Percentiles rank a stretch among this genome's conserved stretches.
These are phyloP conservation scores for Conus canariensis DNA, from an alignment of 2,888 invertebrate genomes.

Conservation along the genomic window DNA sequence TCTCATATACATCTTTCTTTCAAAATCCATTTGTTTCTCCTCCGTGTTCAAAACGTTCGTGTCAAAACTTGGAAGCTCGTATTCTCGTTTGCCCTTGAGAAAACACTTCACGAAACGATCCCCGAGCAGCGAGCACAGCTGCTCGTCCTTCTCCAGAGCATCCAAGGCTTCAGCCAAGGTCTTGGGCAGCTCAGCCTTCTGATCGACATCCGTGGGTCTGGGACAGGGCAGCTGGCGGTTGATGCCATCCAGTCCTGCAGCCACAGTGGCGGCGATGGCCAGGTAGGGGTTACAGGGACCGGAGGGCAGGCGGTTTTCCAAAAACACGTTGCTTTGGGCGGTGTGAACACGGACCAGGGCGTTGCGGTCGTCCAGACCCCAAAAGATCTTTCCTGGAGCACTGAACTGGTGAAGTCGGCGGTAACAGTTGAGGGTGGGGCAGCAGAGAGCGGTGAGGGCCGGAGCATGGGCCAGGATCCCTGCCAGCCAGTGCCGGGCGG, in stretches of 20 bases:
- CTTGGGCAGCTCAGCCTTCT: neutral
- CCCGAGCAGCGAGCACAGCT: constrained; percentile 32
- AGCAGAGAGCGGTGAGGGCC: constrained; percentile 48
- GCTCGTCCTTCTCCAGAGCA: constrained; percentile 39
- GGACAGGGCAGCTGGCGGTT: constrained; percentile 48
- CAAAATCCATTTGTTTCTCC: constrained; percentile 31
- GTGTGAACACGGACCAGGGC: constrained; percentile 43
- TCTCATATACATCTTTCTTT: constrained; percentile 34
- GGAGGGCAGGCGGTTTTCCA: constrained; percentile 51
- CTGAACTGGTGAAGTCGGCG: constrained; percentile 39
- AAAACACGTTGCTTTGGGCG: constrained; percentile 45
- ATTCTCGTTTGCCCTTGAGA: constrained; percentile 34
- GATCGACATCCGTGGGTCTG: neutral
- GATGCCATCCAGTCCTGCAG: constrained; percentile 54
- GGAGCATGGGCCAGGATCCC: constrained; percentile 50
- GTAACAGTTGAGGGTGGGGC: constrained; percentile 54
- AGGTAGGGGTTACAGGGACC: constrained; percentile 51
- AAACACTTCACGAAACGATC: constrained; percentile 41
- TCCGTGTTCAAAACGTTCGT: neutral
- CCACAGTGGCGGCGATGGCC: constrained; percentile 50
- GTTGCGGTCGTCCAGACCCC: constrained; percentile 51
- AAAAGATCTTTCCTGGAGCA: constrained; percentile 44
- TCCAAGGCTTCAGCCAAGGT: constrained; percentile 34
- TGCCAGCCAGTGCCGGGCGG: constrained; percentile 51
- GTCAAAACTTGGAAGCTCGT: constrained; percentile 21